A percentile compares a stretch with the other conserved stretches of the same genome.
Evolutionary conservation across 2,888 invertebrate genomes (phyloP).

Genomic region (Meganola albula): DNA sequence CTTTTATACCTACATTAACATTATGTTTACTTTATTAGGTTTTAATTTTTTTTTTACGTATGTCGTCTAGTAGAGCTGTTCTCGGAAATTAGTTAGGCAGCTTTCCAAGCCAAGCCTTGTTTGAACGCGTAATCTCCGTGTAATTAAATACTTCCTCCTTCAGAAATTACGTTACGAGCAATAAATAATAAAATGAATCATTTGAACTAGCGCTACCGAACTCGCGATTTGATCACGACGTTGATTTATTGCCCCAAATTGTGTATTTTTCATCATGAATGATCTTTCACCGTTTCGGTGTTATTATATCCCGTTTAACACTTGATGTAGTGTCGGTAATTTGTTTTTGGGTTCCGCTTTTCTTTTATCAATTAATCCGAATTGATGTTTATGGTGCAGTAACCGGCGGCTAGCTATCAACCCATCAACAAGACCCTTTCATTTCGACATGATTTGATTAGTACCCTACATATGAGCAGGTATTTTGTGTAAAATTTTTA

Average conservation of each 20-base stretch:
- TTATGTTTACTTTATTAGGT: not conserved
- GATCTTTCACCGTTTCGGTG: slow-evolving; percentile 65
- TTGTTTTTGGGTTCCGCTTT: slow-evolving; percentile 64
- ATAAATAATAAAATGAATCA: slow-evolving; percentile 67
- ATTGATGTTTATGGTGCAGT: slow-evolving; percentile 65
- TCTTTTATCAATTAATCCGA: slow-evolving; percentile 71
- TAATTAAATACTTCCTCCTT: slow-evolving; percentile 52
- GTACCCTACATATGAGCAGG: too few species aligned
- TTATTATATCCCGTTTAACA: slow-evolving; percentile 75
- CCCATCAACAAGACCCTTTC: slow-evolving; percentile 35
- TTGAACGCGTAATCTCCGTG: slow-evolving; percentile 35
- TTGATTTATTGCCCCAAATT: slow-evolving; percentile 74
- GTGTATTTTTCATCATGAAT: slow-evolving; percentile 73
- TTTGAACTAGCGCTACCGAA: slow-evolving; percentile 51
- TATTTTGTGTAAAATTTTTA: too few species aligned
- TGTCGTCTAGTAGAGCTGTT: slow-evolving; percentile 14
- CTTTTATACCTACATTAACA: too few species aligned
- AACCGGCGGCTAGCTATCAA: slow-evolving; percentile 44
- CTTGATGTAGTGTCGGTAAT: slow-evolving; percentile 77
- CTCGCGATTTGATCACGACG: slow-evolving; percentile 41
- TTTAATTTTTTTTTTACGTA: not conserved
- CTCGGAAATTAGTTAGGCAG: slow-evolving; percentile 20
- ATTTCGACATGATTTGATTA: slow-evolving; percentile 41
- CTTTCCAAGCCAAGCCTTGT: slow-evolving; percentile 22
- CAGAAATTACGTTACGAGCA: slow-evolving; percentile 53